phyloP scores from a whole-genome alignment of 2,888 invertebrate species.

The Mechanitis messenoides region DNA sequence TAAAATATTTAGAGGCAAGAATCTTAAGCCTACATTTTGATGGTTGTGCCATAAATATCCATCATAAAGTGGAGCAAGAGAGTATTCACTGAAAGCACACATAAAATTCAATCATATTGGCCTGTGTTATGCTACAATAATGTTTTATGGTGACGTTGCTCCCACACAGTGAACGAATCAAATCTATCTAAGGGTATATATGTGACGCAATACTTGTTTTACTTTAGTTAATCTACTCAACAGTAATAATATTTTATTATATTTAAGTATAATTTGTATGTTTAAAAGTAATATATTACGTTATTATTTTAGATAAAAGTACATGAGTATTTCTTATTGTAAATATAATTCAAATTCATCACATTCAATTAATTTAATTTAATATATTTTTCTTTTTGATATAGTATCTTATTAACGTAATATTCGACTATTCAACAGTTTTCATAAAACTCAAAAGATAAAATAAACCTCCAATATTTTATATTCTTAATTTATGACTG shows the following conservation, averaged over 20 bases:
- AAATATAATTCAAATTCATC: too few relatives aligned
- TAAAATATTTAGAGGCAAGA: neutral
- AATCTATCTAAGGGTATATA: slow-evolving; percentile 15
- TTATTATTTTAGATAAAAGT: too few relatives aligned
- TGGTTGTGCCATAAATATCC: slow-evolving; percentile 26
- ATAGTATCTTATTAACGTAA: too few relatives aligned
- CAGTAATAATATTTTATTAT: too few relatives aligned
- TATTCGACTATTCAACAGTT: too few relatives aligned
- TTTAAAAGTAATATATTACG: too few relatives aligned
- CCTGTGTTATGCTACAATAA: slow-evolving; percentile 53
- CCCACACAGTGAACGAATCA: slow-evolving; percentile 58
- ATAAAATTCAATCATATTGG: slow-evolving; percentile 71
- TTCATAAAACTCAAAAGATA: too few relatives aligned
- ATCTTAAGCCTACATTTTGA: slow-evolving; percentile 12
- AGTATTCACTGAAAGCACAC: slow-evolving; percentile 45
- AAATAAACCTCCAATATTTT: too few relatives aligned
- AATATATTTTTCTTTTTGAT: neutral
- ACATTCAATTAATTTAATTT: too few relatives aligned
- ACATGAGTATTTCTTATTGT: too few relatives aligned
- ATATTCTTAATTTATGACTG: neutral
- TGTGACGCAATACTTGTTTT: neutral
- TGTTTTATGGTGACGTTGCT: slow-evolving; percentile 69
- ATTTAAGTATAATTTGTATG: too few relatives aligned
- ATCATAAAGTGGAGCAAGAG: slow-evolving; percentile 33
- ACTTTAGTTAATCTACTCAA: too few relatives aligned